Conservation (phyloP, 2,797 vertebrate species). For the Harpia harpyja region DNA sequence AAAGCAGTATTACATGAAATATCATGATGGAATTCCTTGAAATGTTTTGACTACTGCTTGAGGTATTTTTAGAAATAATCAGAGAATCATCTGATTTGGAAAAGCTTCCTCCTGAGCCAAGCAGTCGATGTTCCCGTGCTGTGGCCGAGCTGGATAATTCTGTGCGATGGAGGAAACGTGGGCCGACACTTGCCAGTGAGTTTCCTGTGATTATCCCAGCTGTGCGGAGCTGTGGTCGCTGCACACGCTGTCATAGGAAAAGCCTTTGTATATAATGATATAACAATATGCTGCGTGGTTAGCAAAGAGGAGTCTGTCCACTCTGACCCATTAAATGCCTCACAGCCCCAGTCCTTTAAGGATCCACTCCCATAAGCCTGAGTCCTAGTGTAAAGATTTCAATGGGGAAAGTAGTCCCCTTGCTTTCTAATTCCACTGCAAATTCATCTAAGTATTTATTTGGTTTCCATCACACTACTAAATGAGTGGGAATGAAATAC, state of each 20-base stretch:
- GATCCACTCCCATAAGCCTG: neutral
- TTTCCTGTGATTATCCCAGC: neutral
- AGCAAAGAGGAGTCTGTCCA: neutral
- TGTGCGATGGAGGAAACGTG: neutral
- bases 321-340: neutral
- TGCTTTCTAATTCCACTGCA: neutral
- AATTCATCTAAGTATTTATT: neutral
- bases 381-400: neutral
- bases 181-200: neutral
- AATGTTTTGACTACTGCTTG: conserved; percentile 5
- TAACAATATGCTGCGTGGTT: neutral
- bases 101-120: neutral
- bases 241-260: neutral
- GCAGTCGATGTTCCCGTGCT: neutral
- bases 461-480: neutral
- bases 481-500: neutral
- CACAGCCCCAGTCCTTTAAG: neutral
- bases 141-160: neutral
- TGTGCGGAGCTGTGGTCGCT: neutral
- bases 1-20: neutral
- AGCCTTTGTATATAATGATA: neutral
- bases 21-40: neutral
- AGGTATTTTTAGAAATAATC: conserved; percentile 24
- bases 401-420: neutral
- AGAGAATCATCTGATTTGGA: neutral